Evolutionary conservation across 2,888 invertebrate genomes (phyloP).

Genomic region (Sussaba pulchella): DNA sequence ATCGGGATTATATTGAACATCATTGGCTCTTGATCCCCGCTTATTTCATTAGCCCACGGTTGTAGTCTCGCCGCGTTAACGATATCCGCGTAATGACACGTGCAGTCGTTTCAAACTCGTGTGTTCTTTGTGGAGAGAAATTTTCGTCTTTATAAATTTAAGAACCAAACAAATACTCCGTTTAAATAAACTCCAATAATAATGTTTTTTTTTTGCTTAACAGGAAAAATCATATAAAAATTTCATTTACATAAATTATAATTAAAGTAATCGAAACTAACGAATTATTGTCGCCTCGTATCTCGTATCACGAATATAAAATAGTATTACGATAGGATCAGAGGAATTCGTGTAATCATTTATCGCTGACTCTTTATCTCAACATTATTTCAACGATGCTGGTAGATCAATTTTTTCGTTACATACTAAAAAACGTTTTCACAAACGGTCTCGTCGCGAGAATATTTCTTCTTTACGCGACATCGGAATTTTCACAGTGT

Average conservation of each 20-base stretch:
- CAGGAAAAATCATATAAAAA: too few species aligned
- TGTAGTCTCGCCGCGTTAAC: constrained; percentile 1
- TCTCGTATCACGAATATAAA: not conserved
- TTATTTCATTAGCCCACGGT: constrained; percentile 48
- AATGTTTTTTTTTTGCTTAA: too few species aligned
- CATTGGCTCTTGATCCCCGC: constrained; percentile 27
- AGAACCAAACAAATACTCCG: not conserved
- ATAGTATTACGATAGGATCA: not conserved
- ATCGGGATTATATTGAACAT: constrained; percentile 45
- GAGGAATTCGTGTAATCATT: not conserved
- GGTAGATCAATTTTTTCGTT: constrained; percentile 10
- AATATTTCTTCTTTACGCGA: constrained; percentile 72
- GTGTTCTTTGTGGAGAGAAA: not conserved
- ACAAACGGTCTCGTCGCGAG: constrained; percentile 44
- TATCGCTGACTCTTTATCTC: not conserved
- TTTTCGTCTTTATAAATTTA: not conserved
- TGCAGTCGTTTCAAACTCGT: not conserved
- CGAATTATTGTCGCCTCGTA: too few species aligned
- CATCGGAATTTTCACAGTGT: constrained; percentile 72
- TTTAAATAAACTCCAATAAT: too few species aligned
- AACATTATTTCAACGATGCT: not conserved
- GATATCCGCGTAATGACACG: constrained; percentile 33
- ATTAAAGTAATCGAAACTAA: too few species aligned
- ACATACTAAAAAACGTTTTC: constrained; percentile 39
- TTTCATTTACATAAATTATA: too few species aligned